Base-by-base conservation (phyloP, 1,140 invertebrate genomes). In the Penaeus vannamei region DNA sequence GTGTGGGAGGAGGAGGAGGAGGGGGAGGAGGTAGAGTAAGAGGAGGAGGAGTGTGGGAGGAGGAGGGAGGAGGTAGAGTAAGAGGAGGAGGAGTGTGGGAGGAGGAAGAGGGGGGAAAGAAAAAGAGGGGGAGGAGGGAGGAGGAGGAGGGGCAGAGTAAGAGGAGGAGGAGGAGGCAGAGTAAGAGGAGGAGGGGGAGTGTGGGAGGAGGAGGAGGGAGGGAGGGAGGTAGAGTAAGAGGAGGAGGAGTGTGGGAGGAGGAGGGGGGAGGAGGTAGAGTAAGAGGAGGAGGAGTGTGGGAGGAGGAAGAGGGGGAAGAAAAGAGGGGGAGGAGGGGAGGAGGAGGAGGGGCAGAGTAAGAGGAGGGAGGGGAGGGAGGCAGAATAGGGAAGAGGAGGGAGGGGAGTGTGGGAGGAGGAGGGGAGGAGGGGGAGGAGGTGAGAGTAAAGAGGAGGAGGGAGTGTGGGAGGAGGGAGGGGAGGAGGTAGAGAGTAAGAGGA, bases 161-260 rank as follows among this genome's bases (percentile, higher is more conserved):
- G 92, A 84, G 92, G 93, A 90, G 92, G 94, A 94, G 32, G 93
- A 93, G 36, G 64, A 20, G 62, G 26, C 14, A 62, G 93, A 94
- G 86, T 94, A 94, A 84, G 93, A 94, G 85, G 94, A 94, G 86
- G 94, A 94, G 79, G 94, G 95, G 17, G 96, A 95, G 91, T 19
- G 62, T 64, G 17, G 62, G 62, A 64, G 62, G 17, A 64, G 62
- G 62, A 64, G n/a, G 62, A n/a, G n/a, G n/a, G 62, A n/a, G n/a
- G n/a, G 62, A 64, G n/a, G 62, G n/a, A n/a, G 62, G n/a, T 17
- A 64, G n/a, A n/a, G 62, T 19, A 64, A n/a, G 62, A 64, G 17
- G n/a, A 64, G 17, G 62, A 64, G n/a, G 62, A n/a, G 62, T 19
- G n/a, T 17, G 62, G n/a, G n/a, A n/a, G 62, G 62, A 17, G 62